phyloP scores from a whole-genome alignment of 92 coral and sea anemone genomes.

The Porites cylindrica region DNA sequence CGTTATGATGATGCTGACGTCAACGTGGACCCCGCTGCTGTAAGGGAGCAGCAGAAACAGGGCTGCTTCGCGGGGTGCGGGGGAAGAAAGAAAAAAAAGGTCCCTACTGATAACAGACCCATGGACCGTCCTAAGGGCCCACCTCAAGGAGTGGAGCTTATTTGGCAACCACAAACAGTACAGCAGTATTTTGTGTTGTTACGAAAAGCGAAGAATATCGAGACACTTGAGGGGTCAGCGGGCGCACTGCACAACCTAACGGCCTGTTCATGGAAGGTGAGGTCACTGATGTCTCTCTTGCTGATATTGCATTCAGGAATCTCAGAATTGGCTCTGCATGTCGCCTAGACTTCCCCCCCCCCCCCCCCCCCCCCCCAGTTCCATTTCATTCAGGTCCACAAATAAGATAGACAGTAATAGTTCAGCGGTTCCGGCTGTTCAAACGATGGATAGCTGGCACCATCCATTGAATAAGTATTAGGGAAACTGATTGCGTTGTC shows the following conservation, averaged over 20 bases:
- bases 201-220: slow-evolving; percentile 79
- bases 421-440: too few species aligned
- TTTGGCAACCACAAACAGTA: slow-evolving; percentile 93
- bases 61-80: slow-evolving; percentile 99
- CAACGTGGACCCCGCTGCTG: slow-evolving; percentile 80
- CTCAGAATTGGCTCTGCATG: too few species aligned
- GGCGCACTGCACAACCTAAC: slow-evolving; percentile 98
- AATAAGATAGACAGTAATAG: too few species aligned
- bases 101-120: slow-evolving; percentile 63
- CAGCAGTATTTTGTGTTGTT: slow-evolving; percentile 86
- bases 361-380: too few species aligned
- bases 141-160: slow-evolving; percentile 89
- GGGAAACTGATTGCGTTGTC: too few species aligned
- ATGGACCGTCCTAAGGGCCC: slow-evolving; percentile 79
- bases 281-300: not conserved
- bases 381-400: too few species aligned
- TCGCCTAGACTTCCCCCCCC: too few species aligned
- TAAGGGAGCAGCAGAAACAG: slow-evolving; percentile 92
- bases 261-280: slow-evolving; percentile 99
- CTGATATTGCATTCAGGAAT: too few species aligned
- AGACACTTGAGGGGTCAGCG: slow-evolving; percentile 95
- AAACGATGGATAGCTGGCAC: too few species aligned
- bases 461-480: too few species aligned
- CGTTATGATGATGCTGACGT: slow-evolving; percentile 89
- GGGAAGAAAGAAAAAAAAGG: slow-evolving; percentile 85